Percentiles rank a stretch among this genome's conserved stretches.
phyloP scores from a whole-genome alignment of 2,797 vertebrate species.

The Fistularia commersonii region DNA sequence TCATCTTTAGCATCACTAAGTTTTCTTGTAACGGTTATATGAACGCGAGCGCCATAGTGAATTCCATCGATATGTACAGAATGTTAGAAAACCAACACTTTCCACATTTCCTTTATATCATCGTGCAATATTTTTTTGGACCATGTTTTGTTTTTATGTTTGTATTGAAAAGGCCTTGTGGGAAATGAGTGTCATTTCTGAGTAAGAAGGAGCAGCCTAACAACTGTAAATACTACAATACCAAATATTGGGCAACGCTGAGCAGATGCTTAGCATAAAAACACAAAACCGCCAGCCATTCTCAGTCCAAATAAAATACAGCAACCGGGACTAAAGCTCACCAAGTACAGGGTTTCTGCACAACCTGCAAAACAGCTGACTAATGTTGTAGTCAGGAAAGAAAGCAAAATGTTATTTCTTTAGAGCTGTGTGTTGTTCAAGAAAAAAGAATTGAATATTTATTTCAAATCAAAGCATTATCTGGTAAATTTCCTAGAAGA shows the following conservation, averaged over 20 bases:
- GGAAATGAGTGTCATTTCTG: not conserved
- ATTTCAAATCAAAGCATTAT: too few relatives aligned
- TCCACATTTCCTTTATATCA: conserved; percentile 7
- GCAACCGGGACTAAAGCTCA: too few relatives aligned
- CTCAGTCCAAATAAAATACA: not conserved
- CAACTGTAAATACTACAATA: not conserved
- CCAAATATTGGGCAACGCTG: conserved; percentile 1
- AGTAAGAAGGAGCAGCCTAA: too few relatives aligned
- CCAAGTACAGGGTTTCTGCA: too few relatives aligned
- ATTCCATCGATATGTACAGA: conserved; percentile 57
- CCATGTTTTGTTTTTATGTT: too few relatives aligned
- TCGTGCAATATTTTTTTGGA: conserved; percentile 52
- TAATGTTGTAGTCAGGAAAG: too few relatives aligned
- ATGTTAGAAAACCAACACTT: conserved; percentile 31
- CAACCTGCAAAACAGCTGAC: too few relatives aligned
- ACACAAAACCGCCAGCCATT: not conserved
- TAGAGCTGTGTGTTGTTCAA: too few relatives aligned
- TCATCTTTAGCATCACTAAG: conserved; percentile 43
- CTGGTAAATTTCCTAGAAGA: too few relatives aligned
- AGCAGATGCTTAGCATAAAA: conserved; percentile 1
- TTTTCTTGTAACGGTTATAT: conserved; percentile 58
- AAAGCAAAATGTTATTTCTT: too few relatives aligned
- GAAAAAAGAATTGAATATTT: too few relatives aligned
- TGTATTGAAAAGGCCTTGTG: too few relatives aligned
- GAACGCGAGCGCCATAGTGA: conserved; percentile 54